These are phyloP conservation scores for Caerostris extrusa DNA, from an alignment of 1,140 invertebrate species.

Conservation along the genomic window DNA sequence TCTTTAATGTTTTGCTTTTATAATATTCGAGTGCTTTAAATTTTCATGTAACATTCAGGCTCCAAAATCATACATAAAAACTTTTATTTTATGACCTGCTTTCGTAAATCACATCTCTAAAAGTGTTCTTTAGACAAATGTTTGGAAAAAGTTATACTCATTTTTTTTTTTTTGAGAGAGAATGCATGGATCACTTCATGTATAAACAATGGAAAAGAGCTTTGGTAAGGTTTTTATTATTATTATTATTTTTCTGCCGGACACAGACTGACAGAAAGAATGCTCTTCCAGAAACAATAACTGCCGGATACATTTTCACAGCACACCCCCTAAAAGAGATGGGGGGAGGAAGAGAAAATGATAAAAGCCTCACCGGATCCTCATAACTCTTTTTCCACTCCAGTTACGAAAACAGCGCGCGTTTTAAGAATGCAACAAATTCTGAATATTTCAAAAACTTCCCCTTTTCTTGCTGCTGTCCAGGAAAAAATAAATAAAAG, in stretches of 20 bases:
- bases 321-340: background rate
- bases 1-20: background rate
- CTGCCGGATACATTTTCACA: background rate
- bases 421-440: conserved; percentile 46
- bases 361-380: conserved; percentile 37
- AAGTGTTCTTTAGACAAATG: no score
- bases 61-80: background rate
- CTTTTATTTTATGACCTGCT: background rate
- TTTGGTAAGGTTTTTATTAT: background rate
- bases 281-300: conserved; percentile 9
- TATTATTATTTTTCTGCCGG: background rate
- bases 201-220: background rate
- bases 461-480: background rate
- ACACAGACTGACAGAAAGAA: background rate
- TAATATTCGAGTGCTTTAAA: background rate
- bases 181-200: background rate
- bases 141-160: no score
- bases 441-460: conserved; percentile 38
- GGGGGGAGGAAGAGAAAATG: background rate
- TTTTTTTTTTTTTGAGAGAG: background rate
- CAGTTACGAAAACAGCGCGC: background rate
- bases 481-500: background rate
- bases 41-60: background rate
- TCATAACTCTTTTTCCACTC: conserved; percentile 45
- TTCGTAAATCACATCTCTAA: background rate